Evolutionary conservation across 2,797 vertebrate species (phyloP).

Genomic region (Parauchenoglanis punctatus): DNA sequence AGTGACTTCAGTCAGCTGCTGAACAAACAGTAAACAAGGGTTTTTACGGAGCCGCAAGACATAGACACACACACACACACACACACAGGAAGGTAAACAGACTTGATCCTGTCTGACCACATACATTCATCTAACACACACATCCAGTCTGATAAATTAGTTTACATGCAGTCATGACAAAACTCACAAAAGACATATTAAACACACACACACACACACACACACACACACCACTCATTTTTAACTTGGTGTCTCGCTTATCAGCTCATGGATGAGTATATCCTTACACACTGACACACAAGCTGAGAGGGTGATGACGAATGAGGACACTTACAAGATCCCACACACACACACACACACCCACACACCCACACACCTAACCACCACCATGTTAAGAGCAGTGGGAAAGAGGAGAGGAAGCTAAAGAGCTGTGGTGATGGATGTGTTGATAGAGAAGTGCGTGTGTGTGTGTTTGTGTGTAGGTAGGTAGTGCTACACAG

Average conservation of each 20-base stretch:
- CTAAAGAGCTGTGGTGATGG: conserved; percentile 46
- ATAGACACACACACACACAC: conserved; percentile 40
- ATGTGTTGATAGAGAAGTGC: conserved; percentile 28
- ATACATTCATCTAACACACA: conserved; percentile 4
- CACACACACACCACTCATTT: background rate
- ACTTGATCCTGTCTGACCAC: conserved; percentile 32
- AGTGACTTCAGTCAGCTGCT: conserved; percentile 42
- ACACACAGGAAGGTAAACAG: conserved; percentile 14
- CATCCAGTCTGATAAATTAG: conserved; percentile 14
- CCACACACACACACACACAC: conserved; percentile 23
- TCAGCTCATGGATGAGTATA: conserved; percentile 10
- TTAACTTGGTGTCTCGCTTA: background rate
- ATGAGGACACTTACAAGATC: conserved; percentile 21
- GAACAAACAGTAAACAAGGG: conserved; percentile 52
- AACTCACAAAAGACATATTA: conserved; percentile 5
- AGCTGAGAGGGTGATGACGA: conserved; percentile 39
- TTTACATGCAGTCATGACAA: conserved; percentile 27
- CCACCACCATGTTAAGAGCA: conserved; percentile 26
- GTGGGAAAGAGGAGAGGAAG: conserved; percentile 36
- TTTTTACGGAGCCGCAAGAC: conserved; percentile 35
- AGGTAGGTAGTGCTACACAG: conserved; percentile 2
- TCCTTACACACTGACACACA: conserved; percentile 19
- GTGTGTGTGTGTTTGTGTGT: conserved; percentile 37
- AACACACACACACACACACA: background rate
- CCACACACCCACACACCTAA: conserved; percentile 8